These are phyloP conservation scores for Coleophora deauratella DNA, from an alignment of 2,888 invertebrate genomes.

Conservation along the genomic window DNA sequence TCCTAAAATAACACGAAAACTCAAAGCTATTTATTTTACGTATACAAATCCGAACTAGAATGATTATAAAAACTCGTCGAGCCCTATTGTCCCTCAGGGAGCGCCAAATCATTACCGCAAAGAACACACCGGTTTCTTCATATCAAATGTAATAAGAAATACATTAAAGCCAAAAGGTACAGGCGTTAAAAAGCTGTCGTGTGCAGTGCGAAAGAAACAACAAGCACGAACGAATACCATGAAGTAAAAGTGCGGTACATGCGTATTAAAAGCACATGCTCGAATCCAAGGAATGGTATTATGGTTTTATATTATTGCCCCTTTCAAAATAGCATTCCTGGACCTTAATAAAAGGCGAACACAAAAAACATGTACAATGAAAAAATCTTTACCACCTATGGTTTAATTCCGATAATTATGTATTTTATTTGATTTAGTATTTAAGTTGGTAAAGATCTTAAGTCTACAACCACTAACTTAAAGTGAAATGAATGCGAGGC, in stretches of 20 bases:
- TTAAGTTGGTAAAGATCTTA: background rate
- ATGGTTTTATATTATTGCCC: no score
- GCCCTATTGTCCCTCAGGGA: slow-evolving; percentile 58
- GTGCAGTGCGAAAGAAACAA: slow-evolving; percentile 50
- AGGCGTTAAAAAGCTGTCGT: slow-evolving; percentile 39
- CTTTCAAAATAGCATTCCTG: no score
- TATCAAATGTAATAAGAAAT: slow-evolving; percentile 36
- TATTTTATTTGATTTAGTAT: no score
- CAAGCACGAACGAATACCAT: slow-evolving; percentile 45
- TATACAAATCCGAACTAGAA: no score
- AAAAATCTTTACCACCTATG: no score
- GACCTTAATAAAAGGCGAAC: no score
- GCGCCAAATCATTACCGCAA: slow-evolving; percentile 61
- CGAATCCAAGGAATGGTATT: background rate
- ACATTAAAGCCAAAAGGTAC: slow-evolving; percentile 43
- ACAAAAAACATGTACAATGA: no score
- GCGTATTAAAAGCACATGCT: slow-evolving; percentile 24
- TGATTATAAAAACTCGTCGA: no score
- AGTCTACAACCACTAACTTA: slow-evolving; percentile 5
- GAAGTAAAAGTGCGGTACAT: slow-evolving; percentile 28
- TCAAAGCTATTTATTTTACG: no score
- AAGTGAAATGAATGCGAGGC: no score
- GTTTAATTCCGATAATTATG: no score
- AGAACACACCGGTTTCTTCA: slow-evolving; percentile 68
- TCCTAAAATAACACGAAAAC: no score